Conservation (phyloP, 2,888 invertebrate genomes). For the Ochropleura plecta region DNA sequence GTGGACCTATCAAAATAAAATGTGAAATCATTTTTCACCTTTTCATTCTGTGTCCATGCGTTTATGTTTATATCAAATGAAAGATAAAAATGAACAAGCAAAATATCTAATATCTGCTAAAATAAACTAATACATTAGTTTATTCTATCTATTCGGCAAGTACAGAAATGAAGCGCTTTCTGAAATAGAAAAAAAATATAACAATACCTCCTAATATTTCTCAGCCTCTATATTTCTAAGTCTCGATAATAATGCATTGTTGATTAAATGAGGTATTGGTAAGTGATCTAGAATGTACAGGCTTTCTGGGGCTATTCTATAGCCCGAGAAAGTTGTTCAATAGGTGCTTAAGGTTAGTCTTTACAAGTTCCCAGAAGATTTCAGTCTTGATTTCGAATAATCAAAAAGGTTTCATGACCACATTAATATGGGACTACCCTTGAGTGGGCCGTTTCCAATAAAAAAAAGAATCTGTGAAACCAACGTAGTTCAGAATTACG, state of each 20-base stretch:
- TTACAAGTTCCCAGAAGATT: background rate
- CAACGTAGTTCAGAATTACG: too few relatives aligned
- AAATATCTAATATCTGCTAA: background rate
- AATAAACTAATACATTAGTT: background rate
- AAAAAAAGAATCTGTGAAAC: too few relatives aligned
- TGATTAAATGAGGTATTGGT: background rate
- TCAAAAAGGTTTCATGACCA: too few relatives aligned
- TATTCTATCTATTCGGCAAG: background rate
- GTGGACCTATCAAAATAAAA: too few relatives aligned
- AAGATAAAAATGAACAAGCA: background rate
- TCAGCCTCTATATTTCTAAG: background rate
- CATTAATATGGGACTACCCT: too few relatives aligned
- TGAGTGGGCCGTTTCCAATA: too few relatives aligned
- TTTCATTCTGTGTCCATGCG: background rate
- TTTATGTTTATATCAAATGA: background rate
- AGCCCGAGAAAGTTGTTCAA: background rate
- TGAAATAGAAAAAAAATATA: background rate
- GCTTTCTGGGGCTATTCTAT: too few relatives aligned
- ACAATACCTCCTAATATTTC: background rate
- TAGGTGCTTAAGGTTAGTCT: background rate
- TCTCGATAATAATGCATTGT: background rate
- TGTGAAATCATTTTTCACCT: background rate
- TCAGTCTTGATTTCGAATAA: too few relatives aligned
- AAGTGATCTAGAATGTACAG: constrained; percentile 1
- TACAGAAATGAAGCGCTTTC: background rate